These are phyloP conservation scores for Paragorgia papillata DNA, from an alignment of 92 coral and sea anemone genomes.

Conservation along the genomic window DNA sequence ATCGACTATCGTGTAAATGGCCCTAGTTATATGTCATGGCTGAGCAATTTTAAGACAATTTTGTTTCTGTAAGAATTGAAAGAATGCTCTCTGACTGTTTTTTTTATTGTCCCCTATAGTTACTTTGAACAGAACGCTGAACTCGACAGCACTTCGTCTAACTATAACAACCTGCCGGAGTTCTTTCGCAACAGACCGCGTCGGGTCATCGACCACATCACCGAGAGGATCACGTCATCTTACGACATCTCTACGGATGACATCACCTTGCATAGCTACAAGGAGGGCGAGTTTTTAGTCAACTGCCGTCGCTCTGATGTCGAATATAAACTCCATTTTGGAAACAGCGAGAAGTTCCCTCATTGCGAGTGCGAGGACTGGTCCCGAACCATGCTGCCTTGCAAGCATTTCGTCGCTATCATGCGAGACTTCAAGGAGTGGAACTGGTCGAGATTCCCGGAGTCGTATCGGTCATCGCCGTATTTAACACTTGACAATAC, in stretches of 20 bases:
- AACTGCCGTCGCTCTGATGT: slow-evolving; percentile 48
- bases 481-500: slow-evolving; percentile 42
- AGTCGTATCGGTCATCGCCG: slow-evolving; percentile 26
- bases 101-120: neutral
- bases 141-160: neutral
- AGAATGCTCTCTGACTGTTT: neutral
- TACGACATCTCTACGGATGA: slow-evolving; percentile 33
- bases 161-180: slow-evolving; percentile 36
- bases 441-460: slow-evolving; percentile 40
- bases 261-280: slow-evolving; percentile 44
- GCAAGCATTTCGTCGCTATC: slow-evolving; percentile 48
- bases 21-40: too few relatives aligned
- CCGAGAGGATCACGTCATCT: slow-evolving; percentile 39
- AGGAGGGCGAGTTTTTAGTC: slow-evolving; percentile 39
- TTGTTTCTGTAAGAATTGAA: too few relatives aligned
- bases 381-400: slow-evolving; percentile 45
- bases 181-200: slow-evolving; percentile 49
- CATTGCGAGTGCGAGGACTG: slow-evolving; percentile 47
- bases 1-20: too few relatives aligned
- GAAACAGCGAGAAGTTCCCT: slow-evolving; percentile 35
- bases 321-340: slow-evolving; percentile 37
- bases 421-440: slow-evolving; percentile 47
- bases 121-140: slow-evolving; percentile 40
- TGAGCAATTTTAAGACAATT: too few relatives aligned
- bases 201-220: slow-evolving; percentile 48